Conservation (phyloP, 2,888 invertebrate species). For the Oxycera nigricornis region DNA sequence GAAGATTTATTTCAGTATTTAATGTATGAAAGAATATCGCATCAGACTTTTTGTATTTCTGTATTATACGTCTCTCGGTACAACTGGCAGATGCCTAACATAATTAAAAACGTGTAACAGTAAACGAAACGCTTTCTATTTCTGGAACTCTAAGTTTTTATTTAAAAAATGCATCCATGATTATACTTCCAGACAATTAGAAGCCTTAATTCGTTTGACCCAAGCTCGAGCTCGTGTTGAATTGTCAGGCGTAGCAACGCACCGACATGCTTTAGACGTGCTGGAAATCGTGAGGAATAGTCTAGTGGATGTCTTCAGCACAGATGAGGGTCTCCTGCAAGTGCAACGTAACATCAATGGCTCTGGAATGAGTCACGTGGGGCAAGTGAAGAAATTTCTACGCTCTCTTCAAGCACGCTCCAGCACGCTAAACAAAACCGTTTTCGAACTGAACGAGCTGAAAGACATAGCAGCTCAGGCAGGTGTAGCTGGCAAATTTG, state of each 20-base stretch:
- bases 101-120: not conserved
- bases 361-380: conserved; percentile 74
- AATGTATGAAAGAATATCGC: too few relatives aligned
- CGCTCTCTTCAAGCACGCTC: conserved; percentile 72
- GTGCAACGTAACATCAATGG: conserved; percentile 73
- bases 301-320: conserved; percentile 77
- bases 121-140: not conserved
- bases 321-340: conserved; percentile 66
- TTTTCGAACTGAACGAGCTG: conserved; percentile 80
- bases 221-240: conserved; percentile 89
- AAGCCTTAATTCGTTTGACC: conserved; percentile 85
- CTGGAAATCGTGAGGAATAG: conserved; percentile 84
- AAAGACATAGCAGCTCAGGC: conserved; percentile 73
- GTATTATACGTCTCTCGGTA: too few relatives aligned
- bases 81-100: too few relatives aligned
- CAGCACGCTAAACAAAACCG: conserved; percentile 70
- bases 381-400: conserved; percentile 76
- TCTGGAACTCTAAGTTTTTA: not conserved
- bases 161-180: not conserved
- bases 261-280: conserved; percentile 82
- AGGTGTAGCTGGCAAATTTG: conserved; percentile 71
- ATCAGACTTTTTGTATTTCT: too few relatives aligned
- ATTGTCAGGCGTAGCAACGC: conserved; percentile 80
- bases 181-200: conserved; percentile 71
- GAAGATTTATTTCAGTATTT: too few relatives aligned